Base-by-base conservation (phyloP, 2,797 vertebrate species). In the Amblyopsis hoosieri region DNA sequence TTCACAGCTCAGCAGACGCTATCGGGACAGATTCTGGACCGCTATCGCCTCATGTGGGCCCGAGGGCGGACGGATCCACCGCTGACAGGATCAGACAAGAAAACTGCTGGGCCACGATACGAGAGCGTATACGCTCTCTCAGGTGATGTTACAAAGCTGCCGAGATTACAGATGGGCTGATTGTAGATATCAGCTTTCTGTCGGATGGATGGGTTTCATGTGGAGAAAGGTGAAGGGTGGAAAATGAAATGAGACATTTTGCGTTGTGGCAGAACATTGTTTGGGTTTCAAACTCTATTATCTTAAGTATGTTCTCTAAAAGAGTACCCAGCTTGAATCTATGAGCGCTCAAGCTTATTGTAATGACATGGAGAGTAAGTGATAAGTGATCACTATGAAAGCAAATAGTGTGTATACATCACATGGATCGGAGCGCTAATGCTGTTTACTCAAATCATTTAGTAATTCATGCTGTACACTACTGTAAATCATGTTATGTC, bases 1-100 rank as follows among this genome's bases (percentile, higher is more conserved):
- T 92, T 92, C 90, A 90, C 92, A 91, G 91, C 87, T 92, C 83
- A 64, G 72, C 54, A 74, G 78, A 67, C 74, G 45, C 85, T 90
- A 91, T 92, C 90, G 75, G 78, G 69, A 76, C 80, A 69, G 0
- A 4, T 15, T 61, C 73, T 60, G 68, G 67, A 57, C 80, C 72
- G 61, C 31, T 79, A 83, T 86, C 84, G 80, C 67, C 62, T 64
- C 62, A 82, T 87, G 71, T 60, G 86, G 88, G 87, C 78, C 73
- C 54, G 57, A 77, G 77, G 79, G 80, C 69, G 46, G 79, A 83
- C 76, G 67, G 71, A 65, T 78, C 78, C 71, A 67, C 67, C 77
- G 52, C 81, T 72, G 61, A 49, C 67, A 67, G 81, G 76, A 88
- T 90, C 82, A 83, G 80, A 86, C 75, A 60, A 33, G 48, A 29